Percentiles rank a stretch among this genome's conserved stretches.
phyloP scores from a whole-genome alignment of 2,888 invertebrate genomes.

The Drosophila aldrichi region DNA sequence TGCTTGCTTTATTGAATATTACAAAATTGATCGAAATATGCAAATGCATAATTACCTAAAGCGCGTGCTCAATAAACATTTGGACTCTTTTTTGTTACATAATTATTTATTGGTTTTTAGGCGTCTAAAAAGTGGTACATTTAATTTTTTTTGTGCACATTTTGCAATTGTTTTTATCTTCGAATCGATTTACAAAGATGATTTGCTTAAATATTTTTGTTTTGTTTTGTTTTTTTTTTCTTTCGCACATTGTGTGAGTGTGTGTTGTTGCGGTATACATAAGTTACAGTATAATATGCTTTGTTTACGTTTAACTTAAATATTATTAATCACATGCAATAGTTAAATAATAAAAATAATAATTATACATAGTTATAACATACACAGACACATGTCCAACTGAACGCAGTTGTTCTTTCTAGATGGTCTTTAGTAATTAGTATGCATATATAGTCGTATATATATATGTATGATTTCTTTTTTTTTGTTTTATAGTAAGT shows the following conservation, averaged over 20 bases:
- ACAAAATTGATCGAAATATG: slow-evolving; percentile 63
- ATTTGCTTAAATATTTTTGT: slow-evolving; percentile 17
- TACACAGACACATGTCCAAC: slow-evolving; percentile 59
- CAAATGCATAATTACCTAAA: slow-evolving; percentile 41
- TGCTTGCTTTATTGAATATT: slow-evolving; percentile 64
- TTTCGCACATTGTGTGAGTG: slow-evolving; percentile 36
- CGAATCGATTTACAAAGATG: slow-evolving; percentile 58
- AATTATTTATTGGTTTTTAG: slow-evolving; percentile 71
- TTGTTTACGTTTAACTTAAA: slow-evolving; percentile 81
- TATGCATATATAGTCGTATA: slow-evolving; percentile 27
- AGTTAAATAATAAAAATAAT: slow-evolving; percentile 81
- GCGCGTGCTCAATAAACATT: slow-evolving; percentile 54
- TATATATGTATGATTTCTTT: slow-evolving; percentile 28
- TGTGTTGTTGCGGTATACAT: slow-evolving; percentile 69
- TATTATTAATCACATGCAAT: slow-evolving; percentile 84
- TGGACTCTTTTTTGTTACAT: slow-evolving; percentile 65
- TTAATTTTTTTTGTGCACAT: slow-evolving; percentile 66
- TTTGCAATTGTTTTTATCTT: slow-evolving; percentile 59
- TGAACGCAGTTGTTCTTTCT: slow-evolving; percentile 14
- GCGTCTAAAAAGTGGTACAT: slow-evolving; percentile 74
- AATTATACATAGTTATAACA: slow-evolving; percentile 76
- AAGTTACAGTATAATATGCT: slow-evolving; percentile 76
- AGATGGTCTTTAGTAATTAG: slow-evolving; percentile 31
- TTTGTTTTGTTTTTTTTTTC: neutral
- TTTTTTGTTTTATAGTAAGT: slow-evolving; percentile 45